phyloP scores from a whole-genome alignment of 1,140 invertebrate species.

The Panagrolaimus sp. region DNA sequence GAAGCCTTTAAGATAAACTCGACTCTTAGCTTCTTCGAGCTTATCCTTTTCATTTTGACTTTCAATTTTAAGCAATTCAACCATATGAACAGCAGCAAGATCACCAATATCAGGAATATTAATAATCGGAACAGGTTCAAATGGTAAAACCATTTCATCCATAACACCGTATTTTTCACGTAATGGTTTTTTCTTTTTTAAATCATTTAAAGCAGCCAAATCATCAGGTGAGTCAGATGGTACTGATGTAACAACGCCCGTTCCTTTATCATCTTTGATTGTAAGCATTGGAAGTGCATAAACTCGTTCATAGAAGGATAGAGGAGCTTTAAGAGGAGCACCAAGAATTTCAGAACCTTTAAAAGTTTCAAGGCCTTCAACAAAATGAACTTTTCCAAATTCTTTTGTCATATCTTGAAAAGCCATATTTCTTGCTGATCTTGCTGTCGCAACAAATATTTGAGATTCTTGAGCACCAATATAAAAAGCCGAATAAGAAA shows the following conservation, averaged over 20 bases:
- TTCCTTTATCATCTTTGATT: slow-evolving; percentile 94
- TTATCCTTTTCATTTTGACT: slow-evolving; percentile 95
- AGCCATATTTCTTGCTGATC: slow-evolving; percentile 87
- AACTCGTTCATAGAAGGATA: slow-evolving; percentile 75
- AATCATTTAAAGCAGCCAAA: slow-evolving; percentile 84
- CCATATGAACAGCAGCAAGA: slow-evolving; percentile 75
- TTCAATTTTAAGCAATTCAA: slow-evolving; percentile 85
- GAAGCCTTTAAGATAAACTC: slow-evolving; percentile 91
- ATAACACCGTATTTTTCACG: slow-evolving; percentile 85
- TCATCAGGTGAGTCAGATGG: slow-evolving; percentile 98
- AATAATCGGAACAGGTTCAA: slow-evolving; percentile 81
- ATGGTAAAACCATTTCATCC: slow-evolving; percentile 86
- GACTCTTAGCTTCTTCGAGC: slow-evolving; percentile 80
- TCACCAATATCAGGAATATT: slow-evolving; percentile 77
- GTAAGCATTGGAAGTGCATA: slow-evolving; percentile 95
- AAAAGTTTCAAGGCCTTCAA: slow-evolving; percentile 63
- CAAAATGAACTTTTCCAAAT: slow-evolving; percentile 73
- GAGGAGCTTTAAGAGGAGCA: slow-evolving; percentile 72
- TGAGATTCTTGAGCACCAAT: slow-evolving; percentile 65
- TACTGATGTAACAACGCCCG: slow-evolving; percentile 93
- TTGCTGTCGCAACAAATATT: slow-evolving; percentile 77
- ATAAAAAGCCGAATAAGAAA: slow-evolving; percentile 64
- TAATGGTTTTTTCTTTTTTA: slow-evolving; percentile 86
- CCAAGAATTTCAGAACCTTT: slow-evolving; percentile 68
- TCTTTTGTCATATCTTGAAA: slow-evolving; percentile 83